Base-by-base conservation (phyloP, 2,113 vertebrate species). In the Aptenodytes forsteri region DNA sequence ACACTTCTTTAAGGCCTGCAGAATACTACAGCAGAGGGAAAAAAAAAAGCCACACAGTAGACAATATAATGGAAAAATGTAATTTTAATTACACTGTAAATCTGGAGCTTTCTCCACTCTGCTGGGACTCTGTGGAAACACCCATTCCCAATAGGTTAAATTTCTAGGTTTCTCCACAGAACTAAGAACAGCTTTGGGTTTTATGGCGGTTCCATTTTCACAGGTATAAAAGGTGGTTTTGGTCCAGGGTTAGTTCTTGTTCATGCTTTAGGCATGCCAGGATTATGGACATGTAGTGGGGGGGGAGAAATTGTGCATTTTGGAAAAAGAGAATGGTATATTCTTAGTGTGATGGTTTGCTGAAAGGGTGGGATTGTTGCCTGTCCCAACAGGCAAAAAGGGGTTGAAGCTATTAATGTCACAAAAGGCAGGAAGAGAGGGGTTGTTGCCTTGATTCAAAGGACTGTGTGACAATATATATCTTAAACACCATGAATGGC, bases 11-110 rank as follows among this genome's bases (percentile, higher is more conserved):
- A 88, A 92, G 85, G 55, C 29, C 55, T 59, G 59, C 71, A 89
- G 85, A 97, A 93, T 85, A 73, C 89, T 90, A 30, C 29, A 95
- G 55, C 49, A 89, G 70, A 87, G 55, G 40, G 18, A 16, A 15
- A 47, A 61, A 42, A n/a, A 92, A 71, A 75, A 76, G 6, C 27
- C 56, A 80, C 69, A 65, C 10, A 62, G 27, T 77, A 50, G 67
- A 90, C 96, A 96, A 91, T 80, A 59, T 47, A 93, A 77, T 7
- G 1, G 72, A 89, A 93, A 97, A 93, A 91, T 62, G 25, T 58
- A 46, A 13, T 80, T 97, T 91, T 96, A 89, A 95, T 94, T 87
- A 81, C 91, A 62, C 46, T 87, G 78, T 95, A 94, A 91, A 97
- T 96, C 84, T 96, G 66, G 25, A 58, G 11, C 22, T 89, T 76